These are phyloP conservation scores for Apoderus coryli DNA, from an alignment of 2,888 invertebrate species.

Conservation along the genomic window DNA sequence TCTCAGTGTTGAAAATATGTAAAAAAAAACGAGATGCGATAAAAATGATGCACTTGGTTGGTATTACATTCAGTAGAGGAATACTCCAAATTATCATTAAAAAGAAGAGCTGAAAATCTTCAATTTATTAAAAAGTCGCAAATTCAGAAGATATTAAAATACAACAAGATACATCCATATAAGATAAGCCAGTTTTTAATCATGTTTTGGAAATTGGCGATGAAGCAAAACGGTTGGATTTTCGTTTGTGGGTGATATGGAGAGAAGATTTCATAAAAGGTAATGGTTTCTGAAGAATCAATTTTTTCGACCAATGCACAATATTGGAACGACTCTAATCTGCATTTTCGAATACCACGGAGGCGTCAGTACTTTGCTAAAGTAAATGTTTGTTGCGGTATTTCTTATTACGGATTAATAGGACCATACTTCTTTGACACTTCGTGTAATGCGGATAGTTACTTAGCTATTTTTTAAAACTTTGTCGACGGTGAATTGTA, in stretches of 20 bases:
- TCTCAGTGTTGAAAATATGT: neutral
- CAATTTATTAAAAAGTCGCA: constrained; percentile 2
- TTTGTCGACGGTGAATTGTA: constrained; percentile 1
- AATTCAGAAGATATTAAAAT: neutral
- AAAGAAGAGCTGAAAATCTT: constrained; percentile 3
- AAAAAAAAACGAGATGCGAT: neutral
- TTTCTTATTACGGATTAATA: constrained; percentile 1
- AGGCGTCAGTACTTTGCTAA: constrained; percentile 3
- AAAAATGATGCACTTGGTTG: too few relatives aligned
- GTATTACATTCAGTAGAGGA: constrained; percentile 3
- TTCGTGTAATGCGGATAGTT: constrained; percentile 1
- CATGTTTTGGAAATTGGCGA: constrained; percentile 1
- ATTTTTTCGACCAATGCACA: constrained; percentile 3
- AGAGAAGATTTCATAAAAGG: constrained; percentile 1
- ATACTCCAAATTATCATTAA: constrained; percentile 3
- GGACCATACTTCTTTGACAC: constrained; percentile 2
- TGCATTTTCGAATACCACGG: constrained; percentile 2
- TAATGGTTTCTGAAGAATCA: constrained; percentile 1
- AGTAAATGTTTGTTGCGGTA: constrained; percentile 1
- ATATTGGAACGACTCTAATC: constrained; percentile 3
- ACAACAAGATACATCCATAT: too few relatives aligned
- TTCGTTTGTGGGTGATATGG: constrained; percentile 2
- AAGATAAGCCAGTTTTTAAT: constrained; percentile 2
- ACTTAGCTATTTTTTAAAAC: neutral
- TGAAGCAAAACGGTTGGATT: constrained; percentile 2